phyloP scores from a whole-genome alignment of 1,140 invertebrate genomes.

The Notospermus geniculatus region DNA sequence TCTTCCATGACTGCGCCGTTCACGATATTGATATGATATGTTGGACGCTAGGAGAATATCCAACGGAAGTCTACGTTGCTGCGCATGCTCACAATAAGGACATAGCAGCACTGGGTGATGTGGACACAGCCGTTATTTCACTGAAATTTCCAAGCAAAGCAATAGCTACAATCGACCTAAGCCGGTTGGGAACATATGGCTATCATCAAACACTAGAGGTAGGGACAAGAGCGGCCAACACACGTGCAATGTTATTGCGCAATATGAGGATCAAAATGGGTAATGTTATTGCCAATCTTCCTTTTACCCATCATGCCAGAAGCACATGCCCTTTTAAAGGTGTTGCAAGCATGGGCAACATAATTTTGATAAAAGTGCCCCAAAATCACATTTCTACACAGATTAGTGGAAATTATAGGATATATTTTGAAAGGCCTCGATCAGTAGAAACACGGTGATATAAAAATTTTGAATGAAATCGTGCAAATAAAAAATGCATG shows the following conservation, averaged over 20 bases:
- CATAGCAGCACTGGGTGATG: conserved; percentile 62
- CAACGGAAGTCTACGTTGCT: conserved; percentile 57
- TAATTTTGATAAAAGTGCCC: no score
- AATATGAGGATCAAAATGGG: no score
- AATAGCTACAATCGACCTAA: conserved; percentile 65
- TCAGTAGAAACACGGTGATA: not conserved
- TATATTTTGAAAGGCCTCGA: not conserved
- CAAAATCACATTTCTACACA: no score
- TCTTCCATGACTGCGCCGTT: conserved; percentile 69
- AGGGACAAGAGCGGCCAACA: not conserved
- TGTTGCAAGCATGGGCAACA: no score
- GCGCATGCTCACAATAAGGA: conserved; percentile 59
- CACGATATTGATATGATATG: conserved; percentile 67
- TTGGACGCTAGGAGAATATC: conserved; percentile 63
- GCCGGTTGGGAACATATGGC: conserved; percentile 63
- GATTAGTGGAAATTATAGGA: no score
- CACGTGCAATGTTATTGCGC: no score
- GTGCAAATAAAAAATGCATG: no score
- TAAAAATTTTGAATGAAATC: no score
- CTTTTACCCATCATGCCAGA: no score
- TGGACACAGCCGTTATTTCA: conserved; percentile 64
- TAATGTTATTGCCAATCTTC: no score
- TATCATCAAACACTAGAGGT: conserved; percentile 70
- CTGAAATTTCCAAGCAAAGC: conserved; percentile 66
- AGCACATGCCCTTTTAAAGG: no score